A percentile compares a stretch with the other conserved stretches of the same genome.
Evolutionary conservation across 2,797 vertebrate species (phyloP).

Genomic region (Smutsia gigantea): DNA sequence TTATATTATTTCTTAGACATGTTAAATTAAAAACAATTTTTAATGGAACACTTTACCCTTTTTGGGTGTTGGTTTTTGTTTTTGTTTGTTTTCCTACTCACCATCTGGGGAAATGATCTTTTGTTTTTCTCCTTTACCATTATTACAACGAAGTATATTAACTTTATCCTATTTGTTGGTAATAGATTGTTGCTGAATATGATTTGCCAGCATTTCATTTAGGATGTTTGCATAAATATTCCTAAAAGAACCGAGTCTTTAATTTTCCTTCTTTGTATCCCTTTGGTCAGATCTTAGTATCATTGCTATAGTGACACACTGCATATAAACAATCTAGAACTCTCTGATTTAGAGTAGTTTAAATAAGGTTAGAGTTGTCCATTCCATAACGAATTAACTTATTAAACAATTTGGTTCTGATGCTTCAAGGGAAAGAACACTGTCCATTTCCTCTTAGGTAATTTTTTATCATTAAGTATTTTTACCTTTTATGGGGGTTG

Average conservation of each 20-base stretch:
- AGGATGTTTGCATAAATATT: not conserved
- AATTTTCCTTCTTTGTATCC: not conserved
- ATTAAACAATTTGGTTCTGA: not conserved
- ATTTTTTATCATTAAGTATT: slow-evolving; percentile 3
- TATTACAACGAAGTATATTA: not conserved
- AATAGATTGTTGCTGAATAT: not conserved
- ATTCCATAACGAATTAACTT: not conserved
- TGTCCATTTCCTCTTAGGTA: not conserved
- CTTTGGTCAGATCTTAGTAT: not conserved
- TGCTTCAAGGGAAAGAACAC: not conserved
- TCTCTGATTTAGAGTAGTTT: not conserved
- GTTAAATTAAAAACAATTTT: not conserved
- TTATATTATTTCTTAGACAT: not conserved
- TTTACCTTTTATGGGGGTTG: not conserved
- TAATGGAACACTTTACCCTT: not conserved
- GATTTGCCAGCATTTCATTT: not conserved
- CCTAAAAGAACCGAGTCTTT: not conserved
- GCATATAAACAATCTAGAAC: not conserved
- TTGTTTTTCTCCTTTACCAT: not conserved
- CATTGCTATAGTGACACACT: not conserved
- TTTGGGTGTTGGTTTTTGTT: not conserved
- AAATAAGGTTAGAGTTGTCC: not conserved
- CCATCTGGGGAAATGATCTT: not conserved
- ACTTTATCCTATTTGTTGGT: not conserved
- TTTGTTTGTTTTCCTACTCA: not conserved